Conservation (phyloP, 2,888 invertebrate species). For the Erebia ligea region DNA sequence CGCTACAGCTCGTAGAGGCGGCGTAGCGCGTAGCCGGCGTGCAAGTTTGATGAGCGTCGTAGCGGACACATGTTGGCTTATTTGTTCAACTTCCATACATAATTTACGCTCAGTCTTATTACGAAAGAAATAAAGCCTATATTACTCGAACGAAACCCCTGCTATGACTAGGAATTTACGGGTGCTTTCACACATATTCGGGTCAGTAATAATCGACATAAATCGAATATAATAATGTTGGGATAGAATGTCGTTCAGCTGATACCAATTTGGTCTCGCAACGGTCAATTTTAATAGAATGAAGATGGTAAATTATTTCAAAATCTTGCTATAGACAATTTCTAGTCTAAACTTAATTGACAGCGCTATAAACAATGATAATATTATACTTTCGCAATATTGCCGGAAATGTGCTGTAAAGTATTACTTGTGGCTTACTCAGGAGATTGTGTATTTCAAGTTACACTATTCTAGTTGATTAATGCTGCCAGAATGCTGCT, state of each 20-base stretch:
- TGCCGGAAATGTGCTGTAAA: too few species aligned
- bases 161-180: slow-evolving; percentile 8
- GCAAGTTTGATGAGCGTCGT: slow-evolving; percentile 76
- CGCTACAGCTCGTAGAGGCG: slow-evolving; percentile 29
- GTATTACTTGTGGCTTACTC: too few species aligned
- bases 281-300: background rate
- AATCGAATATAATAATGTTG: slow-evolving; percentile 1
- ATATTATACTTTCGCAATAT: too few species aligned
- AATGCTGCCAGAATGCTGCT: too few species aligned
- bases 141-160: slow-evolving; percentile 17
- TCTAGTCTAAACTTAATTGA: too few species aligned
- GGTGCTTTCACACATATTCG: slow-evolving; percentile 17
- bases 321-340: too few species aligned
- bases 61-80: slow-evolving; percentile 66
- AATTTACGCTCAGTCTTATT: slow-evolving; percentile 35
- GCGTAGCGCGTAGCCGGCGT: slow-evolving; percentile 47
- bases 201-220: slow-evolving; percentile 14
- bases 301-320: background rate
- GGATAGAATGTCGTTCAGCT: background rate
- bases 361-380: too few species aligned
- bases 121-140: slow-evolving; percentile 28
- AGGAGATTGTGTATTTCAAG: too few species aligned
- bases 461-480: too few species aligned
- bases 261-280: background rate
- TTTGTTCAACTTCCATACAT: slow-evolving; percentile 57